Evolutionary conservation across 2,113 vertebrate genomes (phyloP).

Genomic region (Cacatua alba): DNA sequence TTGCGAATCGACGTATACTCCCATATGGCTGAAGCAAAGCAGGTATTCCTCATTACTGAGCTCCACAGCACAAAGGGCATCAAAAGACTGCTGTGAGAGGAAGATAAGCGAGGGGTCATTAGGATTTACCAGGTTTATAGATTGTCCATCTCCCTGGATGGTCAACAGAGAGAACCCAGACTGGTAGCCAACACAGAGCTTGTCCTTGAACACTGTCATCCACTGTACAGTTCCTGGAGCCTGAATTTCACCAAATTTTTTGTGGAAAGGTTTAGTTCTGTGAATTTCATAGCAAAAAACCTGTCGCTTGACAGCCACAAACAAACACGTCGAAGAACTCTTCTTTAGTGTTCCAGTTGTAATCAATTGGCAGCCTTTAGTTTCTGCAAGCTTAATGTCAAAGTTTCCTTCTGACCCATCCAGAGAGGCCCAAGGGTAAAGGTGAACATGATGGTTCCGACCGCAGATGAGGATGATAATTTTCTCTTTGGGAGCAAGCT

Average conservation of each 20-base stretch:
- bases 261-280: conserved; percentile 85
- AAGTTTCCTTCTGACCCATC: conserved; percentile 87
- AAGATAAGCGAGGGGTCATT: conserved; percentile 91
- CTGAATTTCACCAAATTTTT: conserved; percentile 87
- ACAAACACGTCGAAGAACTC: conserved; percentile 83
- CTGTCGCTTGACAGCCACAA: conserved; percentile 91
- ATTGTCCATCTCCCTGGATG: conserved; percentile 92
- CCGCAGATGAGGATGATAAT: conserved; percentile 88
- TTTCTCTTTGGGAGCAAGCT: conserved; percentile 88
- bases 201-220: conserved; percentile 89
- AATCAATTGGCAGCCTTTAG: conserved; percentile 93
- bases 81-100: conserved; percentile 89
- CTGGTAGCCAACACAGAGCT: conserved; percentile 92
- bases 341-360: conserved; percentile 80
- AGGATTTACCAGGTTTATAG: conserved; percentile 91
- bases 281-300: conserved; percentile 92
- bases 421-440: conserved; percentile 88
- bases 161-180: conserved; percentile 94
- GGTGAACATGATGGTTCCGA: conserved; percentile 90
- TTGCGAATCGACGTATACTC: conserved; percentile 93
- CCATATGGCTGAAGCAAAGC: conserved; percentile 97
- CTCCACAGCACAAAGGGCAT: conserved; percentile 92
- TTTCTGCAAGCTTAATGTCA: conserved; percentile 90
- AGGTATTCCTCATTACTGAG: conserved; percentile 86
- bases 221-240: conserved; percentile 90